These are phyloP conservation scores for Thaleichthys pacificus DNA, from an alignment of 2,797 vertebrate genomes.

Conservation along the genomic window DNA sequence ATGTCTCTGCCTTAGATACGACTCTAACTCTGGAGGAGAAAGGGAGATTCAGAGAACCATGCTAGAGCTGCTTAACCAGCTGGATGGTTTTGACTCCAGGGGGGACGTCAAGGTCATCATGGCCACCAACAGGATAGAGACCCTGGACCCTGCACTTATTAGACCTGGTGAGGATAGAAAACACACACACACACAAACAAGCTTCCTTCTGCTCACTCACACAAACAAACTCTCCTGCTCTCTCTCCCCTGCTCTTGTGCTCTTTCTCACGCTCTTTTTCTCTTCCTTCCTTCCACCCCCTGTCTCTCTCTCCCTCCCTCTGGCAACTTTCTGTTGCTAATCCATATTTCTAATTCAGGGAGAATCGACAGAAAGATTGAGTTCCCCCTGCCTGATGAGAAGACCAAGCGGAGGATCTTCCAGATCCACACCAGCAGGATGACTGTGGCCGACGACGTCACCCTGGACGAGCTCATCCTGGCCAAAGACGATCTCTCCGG, in stretches of 20 bases:
- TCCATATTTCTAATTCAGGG: constrained; percentile 68
- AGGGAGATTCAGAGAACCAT: constrained; percentile 97
- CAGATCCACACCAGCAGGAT: constrained; percentile 98
- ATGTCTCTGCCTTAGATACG: constrained; percentile 77
- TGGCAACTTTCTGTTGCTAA: background rate
- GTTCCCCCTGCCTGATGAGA: constrained; percentile 94
- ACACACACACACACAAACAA: too few species aligned
- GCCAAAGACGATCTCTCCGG: constrained; percentile 97
- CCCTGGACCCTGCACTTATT: constrained; percentile 94
- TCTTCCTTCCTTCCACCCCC: background rate
- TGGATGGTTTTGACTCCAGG: constrained; percentile 95
- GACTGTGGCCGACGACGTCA: constrained; percentile 91
- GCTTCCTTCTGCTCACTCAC: background rate
- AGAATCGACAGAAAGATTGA: constrained; percentile 97
- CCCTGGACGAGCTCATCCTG: constrained; percentile 93
- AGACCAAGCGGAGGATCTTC: constrained; percentile 96
- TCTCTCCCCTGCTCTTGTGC: background rate
- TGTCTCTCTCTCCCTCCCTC: background rate
- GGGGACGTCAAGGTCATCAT: constrained; percentile 98
- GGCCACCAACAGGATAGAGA: constrained; percentile 98
- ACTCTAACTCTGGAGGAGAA: constrained; percentile 96
- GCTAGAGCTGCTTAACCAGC: constrained; percentile 94
- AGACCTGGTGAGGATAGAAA: constrained; percentile 82
- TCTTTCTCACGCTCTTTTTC: background rate
- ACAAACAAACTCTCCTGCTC: background rate